Evolutionary conservation across 2,888 invertebrate genomes (phyloP), one percentile per base, ranked within the genome.

Genomic region (Fragum sueziense): DNA sequence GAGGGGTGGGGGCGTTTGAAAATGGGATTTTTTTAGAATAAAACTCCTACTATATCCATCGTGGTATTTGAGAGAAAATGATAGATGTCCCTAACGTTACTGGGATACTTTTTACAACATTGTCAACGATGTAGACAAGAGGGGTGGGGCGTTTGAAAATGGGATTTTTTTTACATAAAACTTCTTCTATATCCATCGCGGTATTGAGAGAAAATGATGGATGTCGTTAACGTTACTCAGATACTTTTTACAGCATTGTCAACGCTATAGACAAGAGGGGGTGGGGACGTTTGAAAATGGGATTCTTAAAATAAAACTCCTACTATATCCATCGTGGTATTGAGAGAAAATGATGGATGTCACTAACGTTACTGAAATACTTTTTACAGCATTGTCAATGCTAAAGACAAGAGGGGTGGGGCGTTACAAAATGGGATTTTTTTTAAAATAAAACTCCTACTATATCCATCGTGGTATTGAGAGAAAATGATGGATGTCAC

Each of bases 201-300:
- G 54, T 52, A 29, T 70, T 70, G 70, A 70, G 20, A 69, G n/a
- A 72, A 61, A 7, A 72, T 72, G 62, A 59, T 41, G 11, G 52
- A 62, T 51, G 61, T 17, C 27, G 17, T 20, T 33, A 14, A 20
- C 41, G 29, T 25, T n/a, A 59, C 59, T 31, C 11, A 57, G 54
- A 31, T 59, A 29, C 70, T 37, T 57, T 7, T 54, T 25, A 52
- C 51, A 41, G 20, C 57, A n/a, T 22, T 25, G 57, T n/a, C n/a
- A n/a, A n/a, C n/a, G n/a, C n/a, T n/a, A n/a, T n/a, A n/a, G n/a
- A n/a, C n/a, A n/a, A n/a, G n/a, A n/a, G n/a, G n/a, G n/a, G n/a
- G n/a, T n/a, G n/a, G n/a, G n/a, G n/a, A n/a, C n/a, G n/a, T n/a
- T n/a, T n/a, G n/a, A n/a, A n/a, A n/a, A n/a, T n/a, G n/a, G n/a